Conservation (phyloP, 1,140 invertebrate genomes). For the Neotoxoptera formosana region DNA sequence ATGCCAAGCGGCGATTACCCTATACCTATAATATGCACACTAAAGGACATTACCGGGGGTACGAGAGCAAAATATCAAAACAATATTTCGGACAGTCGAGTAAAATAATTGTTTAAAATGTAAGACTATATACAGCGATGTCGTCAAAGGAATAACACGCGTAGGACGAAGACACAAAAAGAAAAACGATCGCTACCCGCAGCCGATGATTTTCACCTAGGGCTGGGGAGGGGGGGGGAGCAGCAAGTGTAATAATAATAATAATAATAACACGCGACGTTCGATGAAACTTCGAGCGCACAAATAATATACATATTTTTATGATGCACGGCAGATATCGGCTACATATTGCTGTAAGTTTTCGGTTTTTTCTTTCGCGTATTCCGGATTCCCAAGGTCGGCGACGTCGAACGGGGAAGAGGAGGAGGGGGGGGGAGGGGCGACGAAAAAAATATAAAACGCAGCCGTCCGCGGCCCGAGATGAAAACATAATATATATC, state of each 20-base stretch:
- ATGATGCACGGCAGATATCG: background rate
- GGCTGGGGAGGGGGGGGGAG: too few species aligned
- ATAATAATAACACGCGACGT: background rate
- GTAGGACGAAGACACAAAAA: background rate
- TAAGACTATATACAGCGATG: background rate
- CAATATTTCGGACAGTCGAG: too few species aligned
- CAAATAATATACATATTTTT: too few species aligned
- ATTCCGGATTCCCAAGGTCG: conserved; percentile 1
- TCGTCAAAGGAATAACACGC: background rate
- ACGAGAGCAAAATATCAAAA: too few species aligned
- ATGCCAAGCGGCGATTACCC: background rate
- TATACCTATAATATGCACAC: background rate
- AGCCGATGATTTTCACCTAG: background rate
- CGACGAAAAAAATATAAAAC: background rate
- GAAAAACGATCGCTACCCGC: background rate
- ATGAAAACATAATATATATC: background rate
- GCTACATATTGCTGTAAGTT: background rate
- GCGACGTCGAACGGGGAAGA: background rate
- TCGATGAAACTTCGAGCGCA: background rate
- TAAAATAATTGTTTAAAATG: background rate
- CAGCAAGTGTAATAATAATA: background rate
- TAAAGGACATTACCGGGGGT: too few species aligned
- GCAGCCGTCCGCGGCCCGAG: background rate
- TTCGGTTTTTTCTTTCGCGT: conserved; percentile 1
- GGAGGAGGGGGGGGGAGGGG: too few species aligned